Conservation (phyloP, 1,140 invertebrate species). For the Tetramorium parvispinum region DNA sequence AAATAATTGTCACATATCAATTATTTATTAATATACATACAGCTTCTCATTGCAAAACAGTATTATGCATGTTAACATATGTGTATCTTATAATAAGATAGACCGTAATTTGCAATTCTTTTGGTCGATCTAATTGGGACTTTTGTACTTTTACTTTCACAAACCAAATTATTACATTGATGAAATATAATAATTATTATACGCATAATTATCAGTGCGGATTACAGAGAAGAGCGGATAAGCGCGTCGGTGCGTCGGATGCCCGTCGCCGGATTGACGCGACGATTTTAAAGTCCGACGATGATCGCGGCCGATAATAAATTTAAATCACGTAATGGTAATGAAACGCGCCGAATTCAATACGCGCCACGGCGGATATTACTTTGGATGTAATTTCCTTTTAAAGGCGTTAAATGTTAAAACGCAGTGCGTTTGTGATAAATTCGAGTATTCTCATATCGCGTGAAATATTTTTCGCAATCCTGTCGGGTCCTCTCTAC, state of each 20-base stretch:
- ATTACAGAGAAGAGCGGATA: conserved; percentile 50
- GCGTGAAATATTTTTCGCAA: conserved; percentile 53
- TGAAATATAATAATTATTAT: conserved; percentile 34
- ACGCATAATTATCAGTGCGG: conserved; percentile 24
- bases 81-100: background rate
- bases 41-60: background rate
- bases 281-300: conserved; percentile 55
- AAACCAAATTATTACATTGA: conserved; percentile 9
- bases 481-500: background rate
- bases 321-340: conserved; percentile 61
- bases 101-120: conserved; percentile 8
- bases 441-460: conserved; percentile 53
- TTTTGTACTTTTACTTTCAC: conserved; percentile 26
- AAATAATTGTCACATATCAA: background rate
- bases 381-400: conserved; percentile 62
- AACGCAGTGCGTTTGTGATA: conserved; percentile 48
- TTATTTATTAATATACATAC: conserved; percentile 13
- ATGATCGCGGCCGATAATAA: conserved; percentile 57
- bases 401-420: conserved; percentile 60
- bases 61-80: background rate
- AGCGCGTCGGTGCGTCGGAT: conserved; percentile 56
- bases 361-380: conserved; percentile 52
- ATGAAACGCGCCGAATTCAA: conserved; percentile 59
- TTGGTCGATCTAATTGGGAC: conserved; percentile 5
- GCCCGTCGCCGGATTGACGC: conserved; percentile 55